phyloP scores from a whole-genome alignment of 2,888 invertebrate genomes.

The Lasioglossum vierecki region DNA sequence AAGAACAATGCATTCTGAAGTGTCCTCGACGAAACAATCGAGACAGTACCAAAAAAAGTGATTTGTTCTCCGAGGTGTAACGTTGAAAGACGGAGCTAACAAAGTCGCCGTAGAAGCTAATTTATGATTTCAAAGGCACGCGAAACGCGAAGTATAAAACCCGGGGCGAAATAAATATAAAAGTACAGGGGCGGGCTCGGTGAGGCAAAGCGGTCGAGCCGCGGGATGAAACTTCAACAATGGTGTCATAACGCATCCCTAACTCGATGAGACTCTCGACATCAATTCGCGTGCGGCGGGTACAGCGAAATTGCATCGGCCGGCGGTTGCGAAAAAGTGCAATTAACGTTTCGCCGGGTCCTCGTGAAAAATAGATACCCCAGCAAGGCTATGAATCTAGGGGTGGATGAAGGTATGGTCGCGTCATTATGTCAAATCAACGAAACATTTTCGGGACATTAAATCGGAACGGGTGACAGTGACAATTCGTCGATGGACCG shows the following conservation, averaged over 20 bases:
- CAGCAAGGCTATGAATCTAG: conserved; percentile 10
- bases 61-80: background rate
- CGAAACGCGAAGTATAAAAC: background rate
- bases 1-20: background rate
- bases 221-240: conserved; percentile 32
- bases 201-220: background rate
- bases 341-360: conserved; percentile 68
- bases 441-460: conserved; percentile 11
- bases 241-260: conserved; percentile 40
- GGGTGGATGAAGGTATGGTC: background rate
- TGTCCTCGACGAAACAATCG: background rate
- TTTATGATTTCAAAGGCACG: background rate
- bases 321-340: conserved; percentile 66
- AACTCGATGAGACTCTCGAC: conserved; percentile 55
- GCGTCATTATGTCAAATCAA: conserved; percentile 21
- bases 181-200: conserved; percentile 2
- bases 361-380: conserved; percentile 53
- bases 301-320: conserved; percentile 24
- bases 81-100: background rate
- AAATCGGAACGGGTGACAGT: background rate
- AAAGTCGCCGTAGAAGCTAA: background rate
- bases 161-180: background rate
- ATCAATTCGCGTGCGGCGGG: conserved; percentile 42
- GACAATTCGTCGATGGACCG: background rate
- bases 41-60: background rate